These are phyloP conservation scores for Petrophora chlorosata DNA, from an alignment of 2,888 invertebrate species.

Conservation along the genomic window DNA sequence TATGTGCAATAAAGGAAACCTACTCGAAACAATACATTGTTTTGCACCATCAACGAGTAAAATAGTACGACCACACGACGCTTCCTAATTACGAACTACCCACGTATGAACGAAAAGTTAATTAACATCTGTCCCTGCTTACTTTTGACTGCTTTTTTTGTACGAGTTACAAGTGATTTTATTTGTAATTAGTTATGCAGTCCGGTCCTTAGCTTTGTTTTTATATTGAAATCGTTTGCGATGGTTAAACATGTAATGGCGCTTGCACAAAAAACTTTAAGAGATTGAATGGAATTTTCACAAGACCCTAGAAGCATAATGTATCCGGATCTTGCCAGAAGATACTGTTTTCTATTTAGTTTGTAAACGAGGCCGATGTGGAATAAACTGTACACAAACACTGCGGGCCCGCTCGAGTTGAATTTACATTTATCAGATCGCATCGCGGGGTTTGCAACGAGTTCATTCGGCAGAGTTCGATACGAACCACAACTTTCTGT, in stretches of 20 bases:
- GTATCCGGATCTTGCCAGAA: too few species aligned
- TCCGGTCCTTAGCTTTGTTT: constrained; percentile 26
- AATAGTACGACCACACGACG: too few species aligned
- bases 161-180: constrained; percentile 29
- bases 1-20: too few species aligned
- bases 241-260: constrained; percentile 19
- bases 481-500: constrained; percentile 4
- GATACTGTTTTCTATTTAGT: too few species aligned
- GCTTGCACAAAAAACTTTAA: constrained; percentile 12
- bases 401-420: constrained; percentile 27
- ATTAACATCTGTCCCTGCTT: constrained; percentile 14
- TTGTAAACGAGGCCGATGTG: constrained; percentile 34
- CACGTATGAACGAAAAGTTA: constrained; percentile 21
- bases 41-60: too few species aligned
- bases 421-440: constrained; percentile 28
- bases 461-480: constrained; percentile 6
- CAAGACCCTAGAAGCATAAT: too few species aligned
- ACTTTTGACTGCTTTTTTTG: constrained; percentile 22
- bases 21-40: too few species aligned
- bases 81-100: constrained; percentile 22
- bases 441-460: background rate
- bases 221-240: constrained; percentile 23
- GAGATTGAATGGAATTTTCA: too few species aligned
- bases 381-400: constrained; percentile 41
- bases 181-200: constrained; percentile 36